Conservation (phyloP, 2,113 vertebrate species). For the Stegostoma tigrinum region DNA sequence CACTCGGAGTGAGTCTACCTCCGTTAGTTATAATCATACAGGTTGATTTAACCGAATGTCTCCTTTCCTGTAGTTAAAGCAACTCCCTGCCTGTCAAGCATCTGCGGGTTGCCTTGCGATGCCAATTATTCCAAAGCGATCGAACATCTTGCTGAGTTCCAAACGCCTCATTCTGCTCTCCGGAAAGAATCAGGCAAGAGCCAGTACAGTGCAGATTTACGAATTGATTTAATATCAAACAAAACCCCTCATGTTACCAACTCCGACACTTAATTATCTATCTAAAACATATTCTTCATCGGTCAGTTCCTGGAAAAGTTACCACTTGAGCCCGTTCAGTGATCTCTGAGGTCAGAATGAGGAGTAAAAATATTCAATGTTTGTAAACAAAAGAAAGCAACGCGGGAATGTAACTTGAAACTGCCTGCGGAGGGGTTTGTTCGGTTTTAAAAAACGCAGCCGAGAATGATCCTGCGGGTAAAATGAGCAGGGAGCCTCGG, state of each 20-base stretch:
- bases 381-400: neutral
- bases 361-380: slow-evolving; percentile 8
- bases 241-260: neutral
- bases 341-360: neutral
- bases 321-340: neutral
- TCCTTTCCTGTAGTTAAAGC: neutral
- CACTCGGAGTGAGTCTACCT: no score
- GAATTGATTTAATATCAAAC: neutral
- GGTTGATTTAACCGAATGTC: neutral
- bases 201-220: neutral
- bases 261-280: no score
- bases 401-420: neutral
- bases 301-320: neutral
- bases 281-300: neutral
- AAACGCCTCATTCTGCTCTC: neutral
- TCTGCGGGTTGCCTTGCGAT: neutral
- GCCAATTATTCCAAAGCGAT: neutral
- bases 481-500: neutral
- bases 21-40: neutral
- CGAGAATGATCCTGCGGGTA: neutral
- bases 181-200: neutral
- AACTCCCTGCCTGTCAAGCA: neutral
- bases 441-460: neutral
- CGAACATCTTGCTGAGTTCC: neutral
- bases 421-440: neutral